Evolutionary conservation across 2,113 vertebrate genomes (phyloP).

Genomic region (Pogonocichla stellata): DNA sequence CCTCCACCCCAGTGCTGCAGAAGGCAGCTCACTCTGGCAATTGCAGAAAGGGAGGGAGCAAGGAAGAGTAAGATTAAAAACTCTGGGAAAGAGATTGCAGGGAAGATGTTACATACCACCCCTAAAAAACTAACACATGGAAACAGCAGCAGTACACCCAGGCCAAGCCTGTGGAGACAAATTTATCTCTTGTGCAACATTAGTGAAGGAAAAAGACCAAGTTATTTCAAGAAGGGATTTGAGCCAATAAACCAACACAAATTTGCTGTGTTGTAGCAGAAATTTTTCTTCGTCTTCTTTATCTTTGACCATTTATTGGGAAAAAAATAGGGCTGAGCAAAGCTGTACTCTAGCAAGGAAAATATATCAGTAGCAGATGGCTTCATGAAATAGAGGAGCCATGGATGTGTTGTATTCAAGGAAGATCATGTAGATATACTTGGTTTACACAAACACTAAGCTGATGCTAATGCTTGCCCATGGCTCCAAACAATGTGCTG

Average conservation of each 20-base stretch:
- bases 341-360: not conserved
- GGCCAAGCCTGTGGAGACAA: not conserved
- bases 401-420: not conserved
- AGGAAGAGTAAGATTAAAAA: not conserved
- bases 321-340: not conserved
- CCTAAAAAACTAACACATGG: conserved; percentile 1
- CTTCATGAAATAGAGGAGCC: not conserved
- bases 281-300: not conserved
- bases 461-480: not conserved
- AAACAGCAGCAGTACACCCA: not conserved
- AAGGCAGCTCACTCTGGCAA: not conserved
- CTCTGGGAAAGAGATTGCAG: conserved; percentile 28
- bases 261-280: not conserved
- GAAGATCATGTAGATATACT: not conserved
- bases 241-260: not conserved
- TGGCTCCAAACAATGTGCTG: not conserved
- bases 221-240: not conserved
- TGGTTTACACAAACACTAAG: not conserved
- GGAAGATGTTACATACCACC: not conserved
- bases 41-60: not conserved
- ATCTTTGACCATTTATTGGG: not conserved
- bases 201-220: conserved; percentile 7
- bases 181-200: conserved; percentile 17
- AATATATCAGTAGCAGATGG: not conserved
- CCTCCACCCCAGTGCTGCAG: not conserved